A percentile compares a stretch with the other conserved stretches of the same genome.
Evolutionary conservation across 1,140 invertebrate species (phyloP).

Genomic region (Cylas formicarius): DNA sequence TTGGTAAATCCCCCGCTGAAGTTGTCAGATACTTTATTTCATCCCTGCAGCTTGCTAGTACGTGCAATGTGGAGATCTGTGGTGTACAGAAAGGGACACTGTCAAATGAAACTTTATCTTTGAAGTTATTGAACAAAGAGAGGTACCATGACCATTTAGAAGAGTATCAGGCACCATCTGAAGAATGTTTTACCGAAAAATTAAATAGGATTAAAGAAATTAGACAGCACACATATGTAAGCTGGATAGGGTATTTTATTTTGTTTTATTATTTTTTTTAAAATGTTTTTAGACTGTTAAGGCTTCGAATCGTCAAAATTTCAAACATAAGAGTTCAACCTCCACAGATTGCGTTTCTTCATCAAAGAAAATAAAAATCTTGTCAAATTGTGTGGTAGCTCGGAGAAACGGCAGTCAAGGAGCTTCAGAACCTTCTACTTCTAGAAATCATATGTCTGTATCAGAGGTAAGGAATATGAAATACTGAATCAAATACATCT

Average conservation of each 20-base stretch:
- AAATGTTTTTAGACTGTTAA: too few species aligned
- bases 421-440: too few species aligned
- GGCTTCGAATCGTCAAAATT: too few species aligned
- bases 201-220: conserved; percentile 23
- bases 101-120: conserved; percentile 32
- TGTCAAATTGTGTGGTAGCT: too few species aligned
- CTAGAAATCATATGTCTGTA: too few species aligned
- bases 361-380: too few species aligned
- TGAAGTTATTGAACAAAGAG: conserved; percentile 33
- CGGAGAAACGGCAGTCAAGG: too few species aligned
- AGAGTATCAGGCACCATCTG: conserved; percentile 35
- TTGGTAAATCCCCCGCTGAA: conserved; percentile 30
- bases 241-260: not conserved
- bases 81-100: conserved; percentile 26
- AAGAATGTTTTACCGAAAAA: conserved; percentile 24
- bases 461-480: too few species aligned
- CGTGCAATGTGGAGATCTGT: conserved; percentile 32
- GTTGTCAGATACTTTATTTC: conserved; percentile 34
- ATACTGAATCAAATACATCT: too few species aligned
- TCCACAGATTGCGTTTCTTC: too few species aligned
- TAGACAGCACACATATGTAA: conserved; percentile 12
- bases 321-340: too few species aligned
- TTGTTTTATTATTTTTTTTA: too few species aligned
- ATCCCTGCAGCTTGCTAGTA: conserved; percentile 36
- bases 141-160: conserved; percentile 35